Base-by-base conservation (phyloP, 2,797 vertebrate genomes). In the Urosaurus nigricauda region DNA sequence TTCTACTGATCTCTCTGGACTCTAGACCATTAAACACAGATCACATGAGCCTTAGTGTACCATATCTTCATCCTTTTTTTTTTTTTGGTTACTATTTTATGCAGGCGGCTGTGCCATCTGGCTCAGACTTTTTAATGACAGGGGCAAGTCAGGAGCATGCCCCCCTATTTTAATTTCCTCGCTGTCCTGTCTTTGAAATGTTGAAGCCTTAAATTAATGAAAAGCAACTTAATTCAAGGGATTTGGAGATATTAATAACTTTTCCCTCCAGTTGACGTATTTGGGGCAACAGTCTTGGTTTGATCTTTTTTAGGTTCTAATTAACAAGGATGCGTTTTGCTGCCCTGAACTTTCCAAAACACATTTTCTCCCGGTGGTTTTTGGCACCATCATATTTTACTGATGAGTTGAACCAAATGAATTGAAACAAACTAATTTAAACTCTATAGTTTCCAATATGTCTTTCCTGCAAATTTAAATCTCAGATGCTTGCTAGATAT, bases 1-100 rank as follows among this genome's bases (percentile, higher is more conserved):
- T 89, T 90, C 89, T 92, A n/a, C 91, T 90, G 92, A 93, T 95
- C 88, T 93, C 94, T 89, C 71, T 5, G 84, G 92, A 87, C 90
- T 77, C 81, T 43, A 70, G 89, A 88, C 92, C 79, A 88, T 80
- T 84, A 94, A 92, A 90, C 94, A 83, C 58, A 13, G 74, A 94
- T 87, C 87, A 86, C 56, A 84, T 13, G 56, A 84, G 86, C 29
- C 65, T 89, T 81, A 85, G 2, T 2, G 24, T 35, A 6, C 24
- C 1, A 43, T 19, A 60, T 16, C 56, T 26, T 58, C 51, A 8
- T 19, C 26, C 5, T 13, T 32, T 21, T 79, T 13, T 32, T 21
- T 79, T 75, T 17, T 32, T 53, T 40, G 60, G 35, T 37, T 58
- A 47, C 53, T 85, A 24, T 93, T 81, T 83, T 80, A 89, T 79